Evolutionary conservation across 2,888 invertebrate species (phyloP).

Genomic region (Dryocosmus kuriphilus): DNA sequence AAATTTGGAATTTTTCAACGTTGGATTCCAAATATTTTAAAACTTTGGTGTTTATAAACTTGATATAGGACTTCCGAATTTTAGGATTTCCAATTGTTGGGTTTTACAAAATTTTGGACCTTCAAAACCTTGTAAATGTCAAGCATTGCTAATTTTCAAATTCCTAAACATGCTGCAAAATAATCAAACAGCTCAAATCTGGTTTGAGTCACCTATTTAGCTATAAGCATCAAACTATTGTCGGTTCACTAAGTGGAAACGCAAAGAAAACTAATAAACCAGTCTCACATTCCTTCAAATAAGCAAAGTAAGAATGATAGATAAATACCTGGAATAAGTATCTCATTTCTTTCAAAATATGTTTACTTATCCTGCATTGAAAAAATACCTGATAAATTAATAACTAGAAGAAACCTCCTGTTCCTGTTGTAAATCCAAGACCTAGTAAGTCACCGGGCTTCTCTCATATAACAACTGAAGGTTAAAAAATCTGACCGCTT

Average conservation of each 20-base stretch:
- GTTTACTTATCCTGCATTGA: background rate
- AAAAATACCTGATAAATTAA: background rate
- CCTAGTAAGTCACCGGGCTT: background rate
- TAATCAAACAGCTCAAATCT: background rate
- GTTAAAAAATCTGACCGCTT: too few relatives aligned
- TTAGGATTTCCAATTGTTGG: too few relatives aligned
- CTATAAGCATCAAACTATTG: background rate
- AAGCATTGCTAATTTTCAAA: too few relatives aligned
- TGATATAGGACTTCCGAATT: too few relatives aligned
- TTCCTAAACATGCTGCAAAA: background rate
- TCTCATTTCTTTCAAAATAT: background rate
- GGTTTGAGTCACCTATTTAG: background rate
- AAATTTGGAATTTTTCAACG: too few relatives aligned
- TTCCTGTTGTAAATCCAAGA: background rate
- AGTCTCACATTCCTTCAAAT: background rate
- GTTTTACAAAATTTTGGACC: too few relatives aligned
- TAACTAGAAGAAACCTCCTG: too few relatives aligned
- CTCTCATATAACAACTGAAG: background rate
- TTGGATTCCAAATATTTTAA: too few relatives aligned
- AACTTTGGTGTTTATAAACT: too few relatives aligned
- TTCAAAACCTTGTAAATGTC: too few relatives aligned
- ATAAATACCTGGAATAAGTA: background rate
- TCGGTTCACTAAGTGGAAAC: background rate
- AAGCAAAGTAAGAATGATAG: background rate
- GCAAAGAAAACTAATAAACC: background rate